These are phyloP conservation scores for Slavum lentiscoides DNA, from an alignment of 2,888 invertebrate genomes.

Conservation along the genomic window DNA sequence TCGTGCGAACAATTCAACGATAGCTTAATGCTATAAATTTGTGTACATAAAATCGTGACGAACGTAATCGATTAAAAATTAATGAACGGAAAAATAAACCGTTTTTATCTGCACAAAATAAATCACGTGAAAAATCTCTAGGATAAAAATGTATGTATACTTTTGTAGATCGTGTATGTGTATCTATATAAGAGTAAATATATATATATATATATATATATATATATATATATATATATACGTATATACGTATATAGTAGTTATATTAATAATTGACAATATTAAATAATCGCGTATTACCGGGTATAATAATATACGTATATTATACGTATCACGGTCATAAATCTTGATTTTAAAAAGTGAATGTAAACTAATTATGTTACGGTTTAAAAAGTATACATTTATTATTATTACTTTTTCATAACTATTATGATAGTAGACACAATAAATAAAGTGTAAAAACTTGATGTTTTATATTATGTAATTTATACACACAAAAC, in stretches of 20 bases:
- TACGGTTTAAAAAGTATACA: constrained; percentile 21
- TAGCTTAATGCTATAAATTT: background rate
- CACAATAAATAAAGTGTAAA: constrained; percentile 16
- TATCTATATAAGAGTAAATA: no score
- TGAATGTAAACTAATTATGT: constrained; percentile 44
- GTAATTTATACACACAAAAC: background rate
- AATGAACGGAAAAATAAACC: background rate
- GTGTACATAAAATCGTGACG: background rate
- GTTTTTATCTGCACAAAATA: background rate
- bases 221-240: no score
- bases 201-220: no score
- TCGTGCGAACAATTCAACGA: no score
- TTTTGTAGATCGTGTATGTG: background rate
- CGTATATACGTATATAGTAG: no score
- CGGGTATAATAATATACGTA: no score
- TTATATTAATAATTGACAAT: constrained; percentile 20
- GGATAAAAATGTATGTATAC: background rate
- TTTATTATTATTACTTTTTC: background rate
- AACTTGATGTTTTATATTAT: constrained; percentile 44
- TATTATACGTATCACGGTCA: background rate
- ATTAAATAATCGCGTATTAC: constrained; percentile 12
- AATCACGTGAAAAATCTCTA: background rate
- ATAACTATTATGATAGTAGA: constrained; percentile 4
- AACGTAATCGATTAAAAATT: background rate
- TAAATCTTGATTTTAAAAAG: constrained; percentile 39